Conservation (phyloP, 2,888 invertebrate species). For the Apamea monoglypha region DNA sequence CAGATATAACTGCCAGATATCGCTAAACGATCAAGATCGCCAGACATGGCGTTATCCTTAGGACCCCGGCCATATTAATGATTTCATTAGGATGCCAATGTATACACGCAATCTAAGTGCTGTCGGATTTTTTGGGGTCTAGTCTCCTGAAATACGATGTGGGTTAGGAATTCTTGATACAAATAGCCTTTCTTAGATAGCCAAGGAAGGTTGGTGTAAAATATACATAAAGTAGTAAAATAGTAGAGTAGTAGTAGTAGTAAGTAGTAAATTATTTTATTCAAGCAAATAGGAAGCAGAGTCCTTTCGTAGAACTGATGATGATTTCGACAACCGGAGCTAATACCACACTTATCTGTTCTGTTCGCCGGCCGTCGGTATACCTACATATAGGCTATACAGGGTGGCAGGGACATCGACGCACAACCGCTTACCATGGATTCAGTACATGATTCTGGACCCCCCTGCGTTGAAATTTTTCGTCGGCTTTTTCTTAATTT, state of each 20-base stretch:
- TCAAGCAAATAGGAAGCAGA: background rate
- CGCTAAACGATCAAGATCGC: slow-evolving; percentile 63
- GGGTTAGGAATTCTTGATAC: slow-evolving; percentile 6
- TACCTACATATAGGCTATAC: background rate
- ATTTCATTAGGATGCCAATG: slow-evolving; percentile 63
- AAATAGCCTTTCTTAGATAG: background rate
- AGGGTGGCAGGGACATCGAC: no score
- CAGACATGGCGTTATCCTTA: slow-evolving; percentile 41
- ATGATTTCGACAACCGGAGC: background rate
- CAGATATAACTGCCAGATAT: slow-evolving; percentile 63
- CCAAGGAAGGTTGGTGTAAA: background rate
- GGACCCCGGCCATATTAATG: slow-evolving; percentile 54
- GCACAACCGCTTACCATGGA: no score
- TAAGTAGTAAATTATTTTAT: background rate
- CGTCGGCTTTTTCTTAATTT: no score
- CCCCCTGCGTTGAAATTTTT: no score
- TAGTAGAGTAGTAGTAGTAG: no score
- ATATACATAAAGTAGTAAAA: background rate
- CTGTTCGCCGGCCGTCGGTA: background rate
- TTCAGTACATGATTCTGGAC: no score
- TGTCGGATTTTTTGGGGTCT: slow-evolving; percentile 11
- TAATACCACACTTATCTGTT: background rate
- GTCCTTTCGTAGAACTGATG: background rate
- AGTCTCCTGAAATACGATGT: background rate
- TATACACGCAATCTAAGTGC: slow-evolving; percentile 33